A percentile compares a stretch with the other conserved stretches of the same genome.
Evolutionary conservation across 2,888 invertebrate genomes (phyloP).

Genomic region (Conomelus anceps): DNA sequence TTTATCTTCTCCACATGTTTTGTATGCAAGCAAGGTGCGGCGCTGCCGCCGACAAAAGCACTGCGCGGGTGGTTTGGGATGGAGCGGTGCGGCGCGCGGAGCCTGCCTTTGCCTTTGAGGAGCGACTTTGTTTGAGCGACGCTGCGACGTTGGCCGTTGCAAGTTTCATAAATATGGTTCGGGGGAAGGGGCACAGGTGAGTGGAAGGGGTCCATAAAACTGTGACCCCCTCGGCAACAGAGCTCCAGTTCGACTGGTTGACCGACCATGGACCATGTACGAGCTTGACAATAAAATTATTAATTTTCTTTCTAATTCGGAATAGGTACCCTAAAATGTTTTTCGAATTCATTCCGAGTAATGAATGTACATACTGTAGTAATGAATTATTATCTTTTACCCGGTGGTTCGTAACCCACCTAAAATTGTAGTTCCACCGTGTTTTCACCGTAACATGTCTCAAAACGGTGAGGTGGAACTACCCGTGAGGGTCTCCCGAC

Average conservation of each 20-base stretch:
- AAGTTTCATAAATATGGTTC: background rate
- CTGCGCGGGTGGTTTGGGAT: conserved; percentile 40
- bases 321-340: too few species aligned
- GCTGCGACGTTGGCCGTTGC: background rate
- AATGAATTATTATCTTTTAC: too few species aligned
- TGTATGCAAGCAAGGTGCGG: conserved; percentile 43
- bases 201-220: background rate
- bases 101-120: conserved; percentile 34
- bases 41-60: conserved; percentile 50
- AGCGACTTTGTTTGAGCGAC: background rate
- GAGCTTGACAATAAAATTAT: too few species aligned
- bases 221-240: background rate
- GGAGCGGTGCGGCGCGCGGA: background rate
- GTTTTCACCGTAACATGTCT: too few species aligned
- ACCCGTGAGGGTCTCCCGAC: too few species aligned
- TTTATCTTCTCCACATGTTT: conserved; percentile 48
- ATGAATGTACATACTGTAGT: too few species aligned
- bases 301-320: too few species aligned
- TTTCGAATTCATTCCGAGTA: too few species aligned
- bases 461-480: too few species aligned
- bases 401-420: too few species aligned
- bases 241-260: background rate
- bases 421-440: too few species aligned
- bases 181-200: background rate
- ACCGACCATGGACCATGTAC: background rate